Evolutionary conservation across 2,888 invertebrate species (phyloP), one percentile per base, ranked within the genome.

Genomic region (Lacanobia wlatinum): DNA sequence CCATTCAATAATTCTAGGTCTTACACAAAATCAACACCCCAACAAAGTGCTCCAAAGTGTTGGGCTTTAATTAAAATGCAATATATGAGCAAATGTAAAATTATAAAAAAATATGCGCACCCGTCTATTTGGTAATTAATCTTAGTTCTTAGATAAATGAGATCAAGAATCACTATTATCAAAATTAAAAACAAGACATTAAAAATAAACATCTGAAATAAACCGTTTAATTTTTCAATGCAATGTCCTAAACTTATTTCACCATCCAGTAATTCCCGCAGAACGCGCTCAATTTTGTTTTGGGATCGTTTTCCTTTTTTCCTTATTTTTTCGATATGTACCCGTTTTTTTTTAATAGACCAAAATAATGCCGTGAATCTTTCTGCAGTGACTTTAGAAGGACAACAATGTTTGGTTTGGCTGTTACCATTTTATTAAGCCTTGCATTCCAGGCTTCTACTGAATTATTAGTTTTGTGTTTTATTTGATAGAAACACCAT

Each of bases 371-470:
- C 2, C 23, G 16, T 61, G 46, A 23, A 56, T 56, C 18, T 7
- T 48, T 61, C 10, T 28, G 28, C 28, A 28, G 28, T 61, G 28
- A 12, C 48, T 8, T 50, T 52, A 38, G 16, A 63, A 52, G 63
- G 3, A 63, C 63, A 63, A 21, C 50, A 52, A 38, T 52, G 63
- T 63, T 63, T 52, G 21, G 38, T 63, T 63, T 63, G 7, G 50
- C 16, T n/a, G 34, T 38, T 38, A 63, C 50, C 63, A 63, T 63
- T 63, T 63, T 38, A 63, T 40, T 52, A 16, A 63, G 63, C 52
- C 21, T 63, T 63, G 52, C 38, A 52, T 63, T 52, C 63, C 63
- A 52, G 63, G 52, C 16, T 63, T 63, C 63, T 38, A 63, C 16
- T 38, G 48, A 34, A 21, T 52, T 38, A 38, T 52, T 21, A 10